These are phyloP conservation scores for Malurus cyaneus DNA, from an alignment of 2,113 vertebrate genomes.

Conservation along the genomic window DNA sequence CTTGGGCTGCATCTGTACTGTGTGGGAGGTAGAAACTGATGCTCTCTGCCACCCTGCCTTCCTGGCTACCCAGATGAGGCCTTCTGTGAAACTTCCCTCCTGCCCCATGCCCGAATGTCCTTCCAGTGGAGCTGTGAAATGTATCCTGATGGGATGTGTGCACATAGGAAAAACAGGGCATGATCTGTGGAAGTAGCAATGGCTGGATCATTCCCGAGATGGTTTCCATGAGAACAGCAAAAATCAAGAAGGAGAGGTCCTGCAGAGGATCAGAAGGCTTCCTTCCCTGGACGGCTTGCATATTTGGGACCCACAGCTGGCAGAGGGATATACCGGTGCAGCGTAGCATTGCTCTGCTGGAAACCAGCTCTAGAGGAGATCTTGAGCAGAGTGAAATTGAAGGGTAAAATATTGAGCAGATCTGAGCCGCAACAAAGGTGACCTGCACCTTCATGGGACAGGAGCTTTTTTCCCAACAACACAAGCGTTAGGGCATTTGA, in stretches of 20 bases:
- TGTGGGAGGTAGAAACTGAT: constrained; percentile 25
- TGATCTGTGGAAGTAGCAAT: background rate
- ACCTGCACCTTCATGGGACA: background rate
- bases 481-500: background rate
- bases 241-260: background rate
- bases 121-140: background rate
- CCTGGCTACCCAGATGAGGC: background rate
- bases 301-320: background rate
- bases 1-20: constrained; percentile 52
- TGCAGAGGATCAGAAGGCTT: background rate
- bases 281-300: background rate
- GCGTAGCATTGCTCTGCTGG: background rate
- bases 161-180: background rate
- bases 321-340: background rate
- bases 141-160: background rate
- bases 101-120: background rate
- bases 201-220: background rate
- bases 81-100: background rate
- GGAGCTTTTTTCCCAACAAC: background rate
- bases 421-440: background rate
- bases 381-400: background rate
- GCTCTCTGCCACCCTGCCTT: background rate
- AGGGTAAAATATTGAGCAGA: background rate
- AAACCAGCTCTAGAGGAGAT: background rate
- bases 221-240: background rate